Evolutionary conservation across 2,888 invertebrate species (phyloP), one percentile per base, ranked within the genome.

Genomic region (Hydroisotoma schaefferi): DNA sequence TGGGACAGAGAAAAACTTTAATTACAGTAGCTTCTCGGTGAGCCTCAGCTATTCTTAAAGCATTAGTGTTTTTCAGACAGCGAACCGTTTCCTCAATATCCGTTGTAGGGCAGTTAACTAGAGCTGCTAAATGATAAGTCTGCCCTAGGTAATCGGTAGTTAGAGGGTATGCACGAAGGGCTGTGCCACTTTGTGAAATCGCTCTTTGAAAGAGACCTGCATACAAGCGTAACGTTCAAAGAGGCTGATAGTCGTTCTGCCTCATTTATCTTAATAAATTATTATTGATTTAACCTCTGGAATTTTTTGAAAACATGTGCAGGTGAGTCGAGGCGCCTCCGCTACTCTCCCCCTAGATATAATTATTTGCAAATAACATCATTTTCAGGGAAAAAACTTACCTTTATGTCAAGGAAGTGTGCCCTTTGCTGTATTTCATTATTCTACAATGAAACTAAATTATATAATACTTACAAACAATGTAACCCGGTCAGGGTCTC

Each of bases 121-220:
- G 57, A 49, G 23, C 8, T 5, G 57, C 61, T 29, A 61, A 61
- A 2, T 33, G 29, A 38, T 26, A 40, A 3, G 61, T 54, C 51
- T 61, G 61, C 4, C 40, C 61, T 37, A 54, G 51, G 28, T 47
- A 29, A 38, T 61, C 53, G 20, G 54, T 54, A 26, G 61, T 57
- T 10, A 57, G 15, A 2, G 61, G 20, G 26, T 61, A 61, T 10
- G 37, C 29, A 26, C 61, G 20, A 20, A 57, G n/a, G 15, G 61
- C 57, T 22, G 38, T 38, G 48, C 61, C 61, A 8, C 53, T 57
- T 26, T 57, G 57, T 6, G 55, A 55, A 37, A 61, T 57, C 2
- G 61, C 57, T 20, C 55, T 28, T 1, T 49, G 40, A 25, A 61
- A 61, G 8, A 57, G 25, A 15, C 61, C 61, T 56, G 12, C 6